A percentile compares a stretch with the other conserved stretches of the same genome.
Conservation (phyloP, 1,140 invertebrate species). For the Tetragonula clypearis region DNA sequence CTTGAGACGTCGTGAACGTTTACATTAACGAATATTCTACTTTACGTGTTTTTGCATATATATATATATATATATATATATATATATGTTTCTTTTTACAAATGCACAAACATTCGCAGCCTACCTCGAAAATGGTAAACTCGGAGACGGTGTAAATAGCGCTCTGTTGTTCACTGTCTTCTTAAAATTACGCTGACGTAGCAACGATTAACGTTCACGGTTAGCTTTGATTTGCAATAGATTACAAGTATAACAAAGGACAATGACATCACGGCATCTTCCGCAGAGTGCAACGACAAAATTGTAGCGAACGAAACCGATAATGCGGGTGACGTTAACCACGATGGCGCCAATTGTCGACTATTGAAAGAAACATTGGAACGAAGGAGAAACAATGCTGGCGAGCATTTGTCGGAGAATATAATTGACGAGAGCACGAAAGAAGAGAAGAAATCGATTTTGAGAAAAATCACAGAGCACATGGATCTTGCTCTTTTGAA, state of each 20-base stretch:
- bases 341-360: not conserved
- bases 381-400: not conserved
- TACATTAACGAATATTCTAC: not conserved
- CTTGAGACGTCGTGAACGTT: too few species aligned
- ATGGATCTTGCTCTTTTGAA: constrained; percentile 60
- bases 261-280: constrained; percentile 40
- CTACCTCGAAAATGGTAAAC: too few species aligned
- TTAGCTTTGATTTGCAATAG: constrained; percentile 35
- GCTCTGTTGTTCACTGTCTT: not conserved
- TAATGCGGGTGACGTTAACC: not conserved
- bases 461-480: constrained; percentile 17
- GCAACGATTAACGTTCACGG: constrained; percentile 35
- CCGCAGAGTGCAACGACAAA: constrained; percentile 21
- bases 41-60: not conserved
- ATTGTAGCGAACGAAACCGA: not conserved
- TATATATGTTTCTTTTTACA: not conserved
- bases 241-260: constrained; percentile 20
- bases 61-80: too few species aligned
- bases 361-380: constrained; percentile 10
- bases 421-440: not conserved
- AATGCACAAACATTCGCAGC: not conserved
- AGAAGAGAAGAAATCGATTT: not conserved
- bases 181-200: not conserved
- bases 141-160: not conserved
- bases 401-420: not conserved